Evolutionary conservation across 1,140 invertebrate species (phyloP), one percentile per base, ranked within the genome.

Genomic region (Eumeta japonica): DNA sequence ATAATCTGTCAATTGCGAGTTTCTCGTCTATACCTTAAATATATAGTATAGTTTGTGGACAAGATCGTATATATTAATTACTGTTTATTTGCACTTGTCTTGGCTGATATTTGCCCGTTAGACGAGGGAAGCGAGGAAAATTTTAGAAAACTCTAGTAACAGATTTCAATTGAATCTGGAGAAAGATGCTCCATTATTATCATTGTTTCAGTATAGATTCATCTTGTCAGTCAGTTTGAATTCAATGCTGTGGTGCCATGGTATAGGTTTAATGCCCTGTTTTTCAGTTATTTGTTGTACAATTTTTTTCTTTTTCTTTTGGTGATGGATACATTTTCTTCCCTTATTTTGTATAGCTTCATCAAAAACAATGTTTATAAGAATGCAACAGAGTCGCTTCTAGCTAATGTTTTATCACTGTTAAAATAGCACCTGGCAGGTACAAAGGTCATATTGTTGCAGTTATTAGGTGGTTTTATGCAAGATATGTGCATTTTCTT

Each of bases 71-170:
- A n/a, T n/a, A n/a, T n/a, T n/a, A n/a, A n/a, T n/a, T n/a, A n/a
- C n/a, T n/a, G n/a, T n/a, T n/a, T n/a, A n/a, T n/a, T n/a, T n/a
- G n/a, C n/a, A 42, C 41, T 37, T 39, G 71, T 61, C 40, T 81
- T 81, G 79, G 76, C 77, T 62, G 80, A 79, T 57, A 57, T 60
- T 55, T 56, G 31, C 58, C 67, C 41, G 73, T 71, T 32, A 79
- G 67, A 51, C 75, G 80, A 42, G 78, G 81, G 56, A 78, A 79
- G 36, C 75, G 47, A 74, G 60, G 45, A 76, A 65, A 73, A 82
- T 82, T 52, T 75, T 83, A 42, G 76, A 81, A 63, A 81, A 82
- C 67, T 78, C 79, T 24, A 75, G 78, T 38, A 77, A 67, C 54
- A 75, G 80, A 50, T 57, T 83, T 14, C 67, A 77, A 50, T 67